These are phyloP conservation scores for Lordiphosa mommai DNA, from an alignment of 1,140 invertebrate species.

Conservation along the genomic window DNA sequence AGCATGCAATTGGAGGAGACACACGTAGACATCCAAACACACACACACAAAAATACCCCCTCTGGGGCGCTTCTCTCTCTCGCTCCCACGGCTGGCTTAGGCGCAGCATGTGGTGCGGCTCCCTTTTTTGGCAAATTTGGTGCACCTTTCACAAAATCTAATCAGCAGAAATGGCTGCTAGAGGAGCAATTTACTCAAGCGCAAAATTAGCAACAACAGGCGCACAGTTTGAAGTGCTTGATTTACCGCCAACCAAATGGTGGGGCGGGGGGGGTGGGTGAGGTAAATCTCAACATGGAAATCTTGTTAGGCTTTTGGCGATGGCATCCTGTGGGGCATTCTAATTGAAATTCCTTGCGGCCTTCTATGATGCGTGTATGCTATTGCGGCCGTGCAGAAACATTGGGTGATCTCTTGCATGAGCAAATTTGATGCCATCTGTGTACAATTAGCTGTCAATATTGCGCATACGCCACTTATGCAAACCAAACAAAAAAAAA, in stretches of 20 bases:
- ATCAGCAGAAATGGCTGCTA: constrained; percentile 53
- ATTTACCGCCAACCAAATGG: constrained; percentile 43
- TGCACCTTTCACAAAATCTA: constrained; percentile 76
- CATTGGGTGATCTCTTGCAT: constrained; percentile 21
- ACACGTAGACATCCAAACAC: constrained; percentile 3
- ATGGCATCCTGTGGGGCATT: constrained; percentile 55
- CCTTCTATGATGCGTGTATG: constrained; percentile 21
- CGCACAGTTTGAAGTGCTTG: constrained; percentile 44
- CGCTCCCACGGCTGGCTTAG: background rate
- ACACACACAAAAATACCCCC: background rate
- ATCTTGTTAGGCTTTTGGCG: constrained; percentile 52
- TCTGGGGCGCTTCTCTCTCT: background rate
- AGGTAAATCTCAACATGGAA: constrained; percentile 49
- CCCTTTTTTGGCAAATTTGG: constrained; percentile 76
- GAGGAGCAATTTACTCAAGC: constrained; percentile 69
- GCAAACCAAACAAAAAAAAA: constrained; percentile 31
- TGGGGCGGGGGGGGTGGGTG: constrained; percentile 1
- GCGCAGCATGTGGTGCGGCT: constrained; percentile 69
- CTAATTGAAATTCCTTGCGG: constrained; percentile 59
- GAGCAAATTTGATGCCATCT: constrained; percentile 73
- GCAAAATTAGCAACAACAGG: constrained; percentile 65
- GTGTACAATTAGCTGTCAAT: constrained; percentile 72
- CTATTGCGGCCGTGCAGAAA: background rate
- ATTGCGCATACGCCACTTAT: constrained; percentile 70
- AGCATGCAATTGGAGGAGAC: constrained; percentile 36